phyloP scores from a whole-genome alignment of 1,140 invertebrate genomes.

The Drosophila littoralis region DNA sequence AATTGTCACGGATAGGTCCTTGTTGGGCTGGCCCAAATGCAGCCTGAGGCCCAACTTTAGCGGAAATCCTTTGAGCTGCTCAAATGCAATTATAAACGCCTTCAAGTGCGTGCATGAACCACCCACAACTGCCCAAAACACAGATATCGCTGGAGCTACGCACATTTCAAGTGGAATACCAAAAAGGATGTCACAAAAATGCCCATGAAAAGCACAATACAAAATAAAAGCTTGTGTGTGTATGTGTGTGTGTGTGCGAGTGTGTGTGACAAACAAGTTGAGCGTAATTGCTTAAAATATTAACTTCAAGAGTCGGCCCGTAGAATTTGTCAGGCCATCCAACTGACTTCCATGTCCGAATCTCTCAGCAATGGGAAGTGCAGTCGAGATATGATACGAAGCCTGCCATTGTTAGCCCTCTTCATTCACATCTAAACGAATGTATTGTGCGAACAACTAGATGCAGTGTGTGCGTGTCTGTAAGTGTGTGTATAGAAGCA shows the following conservation, averaged over 20 bases:
- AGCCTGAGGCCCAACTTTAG: not conserved
- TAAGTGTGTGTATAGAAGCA: not conserved
- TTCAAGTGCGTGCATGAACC: slow-evolving; percentile 3
- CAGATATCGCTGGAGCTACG: not conserved
- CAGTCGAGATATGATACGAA: slow-evolving; percentile 10
- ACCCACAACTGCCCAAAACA: slow-evolving; percentile 3
- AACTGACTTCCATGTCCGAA: not conserved
- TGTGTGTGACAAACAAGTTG: slow-evolving; percentile 3
- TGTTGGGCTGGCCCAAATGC: too few species aligned
- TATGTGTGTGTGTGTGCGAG: not conserved
- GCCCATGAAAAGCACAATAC: slow-evolving; percentile 6
- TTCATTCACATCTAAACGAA: slow-evolving; percentile 9
- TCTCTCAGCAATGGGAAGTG: slow-evolving; percentile 18
- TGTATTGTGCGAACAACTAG: not conserved
- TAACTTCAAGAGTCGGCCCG: slow-evolving; percentile 3
- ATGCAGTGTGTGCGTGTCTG: not conserved
- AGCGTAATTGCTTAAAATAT: slow-evolving; percentile 39
- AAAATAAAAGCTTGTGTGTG: not conserved
- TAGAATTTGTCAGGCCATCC: not conserved
- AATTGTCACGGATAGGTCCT: not conserved
- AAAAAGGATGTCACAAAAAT: slow-evolving; percentile 24
- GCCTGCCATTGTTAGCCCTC: slow-evolving; percentile 20
- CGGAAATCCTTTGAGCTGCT: slow-evolving; percentile 3
- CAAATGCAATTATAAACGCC: slow-evolving; percentile 23
- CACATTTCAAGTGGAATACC: slow-evolving; percentile 6